Conservation (phyloP, 1,140 invertebrate species). For the Panagrolaimus sp. region DNA sequence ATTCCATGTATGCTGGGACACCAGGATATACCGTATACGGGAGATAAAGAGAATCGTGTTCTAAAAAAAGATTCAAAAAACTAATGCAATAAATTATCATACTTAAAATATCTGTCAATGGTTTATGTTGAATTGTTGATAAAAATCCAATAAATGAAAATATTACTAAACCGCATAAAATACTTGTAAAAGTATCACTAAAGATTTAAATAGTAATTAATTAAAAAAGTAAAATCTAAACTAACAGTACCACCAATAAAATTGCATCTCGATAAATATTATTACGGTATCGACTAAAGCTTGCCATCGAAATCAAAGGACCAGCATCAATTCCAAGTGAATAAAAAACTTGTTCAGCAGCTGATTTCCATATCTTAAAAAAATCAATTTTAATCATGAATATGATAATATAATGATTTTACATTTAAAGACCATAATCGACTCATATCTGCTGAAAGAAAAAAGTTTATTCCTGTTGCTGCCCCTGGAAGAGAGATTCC, state of each 20-base stretch:
- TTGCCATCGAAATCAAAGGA: conserved; percentile 55
- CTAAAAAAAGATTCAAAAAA: conserved; percentile 29
- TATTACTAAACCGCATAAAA: conserved; percentile 56
- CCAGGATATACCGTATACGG: conserved; percentile 55
- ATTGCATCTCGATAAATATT: conserved; percentile 56
- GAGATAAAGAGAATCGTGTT: conserved; percentile 51
- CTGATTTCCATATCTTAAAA: conserved; percentile 53
- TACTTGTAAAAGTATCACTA: conserved; percentile 52
- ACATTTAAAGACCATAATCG: conserved; percentile 47
- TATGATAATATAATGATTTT: neutral
- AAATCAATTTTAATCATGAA: neutral
- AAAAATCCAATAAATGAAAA: conserved; percentile 56
- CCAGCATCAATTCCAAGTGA: conserved; percentile 54
- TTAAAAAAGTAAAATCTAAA: conserved; percentile 10
- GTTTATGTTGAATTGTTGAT: conserved; percentile 43
- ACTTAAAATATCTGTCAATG: conserved; percentile 51
- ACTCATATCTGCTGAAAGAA: conserved; percentile 41
- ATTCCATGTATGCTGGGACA: conserved; percentile 54
- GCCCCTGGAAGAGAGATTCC: conserved; percentile 50
- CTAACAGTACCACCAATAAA: conserved; percentile 38
- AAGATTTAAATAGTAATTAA: conserved; percentile 17
- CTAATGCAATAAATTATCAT: neutral
- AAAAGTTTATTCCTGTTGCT: conserved; percentile 38
- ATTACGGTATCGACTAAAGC: conserved; percentile 52
- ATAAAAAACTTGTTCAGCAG: conserved; percentile 58